Evolutionary conservation across 2,888 invertebrate genomes (phyloP).

Genomic region (Blomia tropicalis): DNA sequence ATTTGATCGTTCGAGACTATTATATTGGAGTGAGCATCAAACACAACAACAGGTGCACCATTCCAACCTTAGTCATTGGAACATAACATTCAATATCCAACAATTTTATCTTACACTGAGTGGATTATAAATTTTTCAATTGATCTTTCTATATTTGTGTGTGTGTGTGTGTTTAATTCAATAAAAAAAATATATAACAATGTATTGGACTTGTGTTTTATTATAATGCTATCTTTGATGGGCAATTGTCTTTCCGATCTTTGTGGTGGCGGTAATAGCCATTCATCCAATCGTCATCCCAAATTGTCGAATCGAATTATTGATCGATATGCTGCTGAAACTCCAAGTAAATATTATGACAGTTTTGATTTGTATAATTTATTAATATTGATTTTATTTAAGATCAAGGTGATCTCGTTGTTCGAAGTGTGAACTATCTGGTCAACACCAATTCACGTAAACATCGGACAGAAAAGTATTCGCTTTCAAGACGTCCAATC

Average conservation of each 20-base stretch:
- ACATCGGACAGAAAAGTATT: constrained; percentile 62
- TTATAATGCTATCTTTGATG: constrained; percentile 5
- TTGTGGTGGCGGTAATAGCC: background rate
- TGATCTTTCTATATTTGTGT: no score
- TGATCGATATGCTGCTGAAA: constrained; percentile 11
- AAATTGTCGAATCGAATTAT: background rate
- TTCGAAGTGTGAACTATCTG: constrained; percentile 56
- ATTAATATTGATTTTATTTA: background rate
- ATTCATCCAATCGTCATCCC: background rate
- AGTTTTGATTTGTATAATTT: background rate
- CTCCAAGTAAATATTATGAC: background rate
- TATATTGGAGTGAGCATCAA: no score
- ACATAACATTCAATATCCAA: no score
- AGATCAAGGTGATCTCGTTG: constrained; percentile 44
- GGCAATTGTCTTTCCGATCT: constrained; percentile 2
- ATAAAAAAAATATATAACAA: no score
- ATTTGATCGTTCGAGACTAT: no score
- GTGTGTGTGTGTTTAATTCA: no score
- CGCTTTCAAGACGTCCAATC: constrained; percentile 49
- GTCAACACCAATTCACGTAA: constrained; percentile 53
- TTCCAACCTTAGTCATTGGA: no score
- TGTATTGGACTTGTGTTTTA: no score
- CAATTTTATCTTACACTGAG: no score
- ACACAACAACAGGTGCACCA: no score
- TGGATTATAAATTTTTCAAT: no score